Percentiles rank a stretch among this genome's conserved stretches.
Evolutionary conservation across 2,113 vertebrate genomes (phyloP).

Genomic region (Perognathus longimembris): DNA sequence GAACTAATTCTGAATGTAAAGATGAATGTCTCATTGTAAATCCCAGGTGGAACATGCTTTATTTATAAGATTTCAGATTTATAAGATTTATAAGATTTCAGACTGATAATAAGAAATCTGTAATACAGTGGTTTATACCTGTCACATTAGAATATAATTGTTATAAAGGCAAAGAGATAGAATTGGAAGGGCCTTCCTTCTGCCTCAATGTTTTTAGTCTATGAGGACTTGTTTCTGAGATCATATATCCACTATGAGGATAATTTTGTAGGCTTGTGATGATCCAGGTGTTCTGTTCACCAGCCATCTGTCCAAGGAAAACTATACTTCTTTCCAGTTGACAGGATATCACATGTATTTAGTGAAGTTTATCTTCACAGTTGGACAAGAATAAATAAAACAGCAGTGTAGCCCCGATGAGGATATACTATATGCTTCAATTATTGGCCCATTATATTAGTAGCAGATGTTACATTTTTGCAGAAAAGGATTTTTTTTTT

Average conservation of each 20-base stretch:
- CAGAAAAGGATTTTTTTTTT: constrained; percentile 76
- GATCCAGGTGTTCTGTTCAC: constrained; percentile 76
- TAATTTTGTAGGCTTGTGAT: constrained; percentile 68
- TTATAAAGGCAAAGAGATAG: constrained; percentile 30
- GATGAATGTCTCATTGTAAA: neutral
- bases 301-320: constrained; percentile 79
- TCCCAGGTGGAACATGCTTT: neutral
- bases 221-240: constrained; percentile 72
- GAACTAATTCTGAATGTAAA: neutral
- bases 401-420: constrained; percentile 79
- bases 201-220: constrained; percentile 46
- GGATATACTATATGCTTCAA: constrained; percentile 79
- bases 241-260: constrained; percentile 45
- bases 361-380: constrained; percentile 85
- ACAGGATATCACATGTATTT: constrained; percentile 82
- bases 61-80: neutral
- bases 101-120: neutral
- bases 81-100: neutral
- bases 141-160: neutral
- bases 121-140: neutral
- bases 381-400: constrained; percentile 87
- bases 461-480: constrained; percentile 86
- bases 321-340: constrained; percentile 70
- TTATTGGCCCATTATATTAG: constrained; percentile 85
- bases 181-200: neutral